These are phyloP conservation scores for Tapirus indicus DNA, from an alignment of 2,797 vertebrate species.

Conservation along the genomic window DNA sequence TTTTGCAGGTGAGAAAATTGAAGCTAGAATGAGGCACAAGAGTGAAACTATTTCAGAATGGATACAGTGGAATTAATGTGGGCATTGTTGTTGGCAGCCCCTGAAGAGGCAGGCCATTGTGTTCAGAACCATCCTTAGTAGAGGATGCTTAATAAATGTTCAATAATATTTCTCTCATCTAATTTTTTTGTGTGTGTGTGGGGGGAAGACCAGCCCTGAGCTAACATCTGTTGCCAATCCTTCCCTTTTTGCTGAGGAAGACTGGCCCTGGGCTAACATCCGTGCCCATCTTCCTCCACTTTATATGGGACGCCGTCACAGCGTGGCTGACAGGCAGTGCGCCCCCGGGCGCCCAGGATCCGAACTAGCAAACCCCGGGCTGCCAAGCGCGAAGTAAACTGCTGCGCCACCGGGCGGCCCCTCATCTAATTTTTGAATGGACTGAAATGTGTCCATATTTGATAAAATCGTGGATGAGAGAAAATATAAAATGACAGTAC, in stretches of 20 bases:
- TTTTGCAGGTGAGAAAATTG: constrained; percentile 80
- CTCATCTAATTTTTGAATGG: not conserved
- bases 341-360: too few species aligned
- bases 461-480: constrained; percentile 5
- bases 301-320: too few species aligned
- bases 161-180: not conserved
- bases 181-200: too few species aligned
- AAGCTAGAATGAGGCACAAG: constrained; percentile 49
- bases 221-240: too few species aligned
- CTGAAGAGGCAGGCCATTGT: not conserved
- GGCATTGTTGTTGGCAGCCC: not conserved
- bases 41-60: constrained; percentile 46
- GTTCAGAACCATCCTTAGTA: not conserved
- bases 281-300: too few species aligned
- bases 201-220: too few species aligned
- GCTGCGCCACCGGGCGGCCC: too few species aligned
- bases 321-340: too few species aligned
- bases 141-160: not conserved
- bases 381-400: too few species aligned
- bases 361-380: too few species aligned
- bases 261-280: too few species aligned
- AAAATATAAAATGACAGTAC: not conserved
- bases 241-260: too few species aligned
- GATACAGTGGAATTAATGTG: constrained; percentile 22
- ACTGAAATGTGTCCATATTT: constrained; percentile 1